Base-by-base conservation (phyloP, 2,888 invertebrate species). In the Flexamia atlantica region DNA sequence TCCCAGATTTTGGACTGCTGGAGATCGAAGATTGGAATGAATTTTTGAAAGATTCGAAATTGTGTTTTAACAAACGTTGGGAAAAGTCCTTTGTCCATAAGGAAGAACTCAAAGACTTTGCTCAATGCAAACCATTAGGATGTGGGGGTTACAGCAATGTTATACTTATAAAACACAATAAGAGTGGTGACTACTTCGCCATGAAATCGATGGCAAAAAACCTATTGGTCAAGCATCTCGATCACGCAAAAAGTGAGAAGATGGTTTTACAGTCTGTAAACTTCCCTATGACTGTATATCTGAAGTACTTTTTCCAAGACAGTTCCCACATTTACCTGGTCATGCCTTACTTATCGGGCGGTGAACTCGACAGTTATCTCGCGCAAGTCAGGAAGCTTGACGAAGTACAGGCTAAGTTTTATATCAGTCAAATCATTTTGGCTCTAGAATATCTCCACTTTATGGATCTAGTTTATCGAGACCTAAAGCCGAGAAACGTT, bases 401-500 rank as follows among this genome's bases (percentile, higher is more conserved):
- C 87, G 93, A 93, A 89, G 90, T 91, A 83, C 92, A 84, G 40
- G 60, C 85, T 1, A 84, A 95, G 89, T 98, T 98, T 91, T 99
- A 98, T 91, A 97, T 96, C 0, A 95, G 97, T 79, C 98, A 99
- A 92, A 96, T 98, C 20, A 93, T 96, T 81, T 90, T 99, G 86
- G 97, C 95, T 0, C 92, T 99, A 88, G 98, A 99, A 91, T 99
- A 98, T 90, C 91, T 99, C 83, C 98, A 99, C 90, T 94, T 93
- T 89, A 94, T 97, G 89, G 95, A 95, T 89, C 91, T 98, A 86
- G 93, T 98, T 81, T 98, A 98, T 90, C 93, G 98, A n/a, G 98
- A 98, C 90, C 91, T 98, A 85, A 98, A 98, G 89, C 98, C 98
- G 0, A 98, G 98, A 91, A 98, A 98, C 90, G 94, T 98, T 85